These are phyloP conservation scores for Euplexia lucipara DNA, from an alignment of 2,888 invertebrate genomes.

Conservation along the genomic window DNA sequence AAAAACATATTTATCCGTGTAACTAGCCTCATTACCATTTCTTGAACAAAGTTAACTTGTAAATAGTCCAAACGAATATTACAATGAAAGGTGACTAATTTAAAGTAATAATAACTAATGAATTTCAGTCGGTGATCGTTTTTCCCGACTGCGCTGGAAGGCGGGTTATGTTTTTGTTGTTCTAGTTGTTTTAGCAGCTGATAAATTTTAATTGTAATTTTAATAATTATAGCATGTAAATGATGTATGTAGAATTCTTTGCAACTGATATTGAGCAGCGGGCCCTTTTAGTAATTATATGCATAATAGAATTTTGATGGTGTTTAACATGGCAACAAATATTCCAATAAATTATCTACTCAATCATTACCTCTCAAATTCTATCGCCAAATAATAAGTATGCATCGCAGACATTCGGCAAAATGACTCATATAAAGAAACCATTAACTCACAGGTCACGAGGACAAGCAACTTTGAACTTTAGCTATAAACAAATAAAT, in stretches of 20 bases:
- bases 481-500: slow-evolving; percentile 40
- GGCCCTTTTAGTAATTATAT: background rate
- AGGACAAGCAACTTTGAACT: slow-evolving; percentile 55
- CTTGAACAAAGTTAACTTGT: slow-evolving; percentile 9
- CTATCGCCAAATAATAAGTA: slow-evolving; percentile 26
- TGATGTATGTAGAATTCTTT: too few relatives aligned
- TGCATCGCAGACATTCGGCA: slow-evolving; percentile 49
- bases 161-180: too few relatives aligned
- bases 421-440: slow-evolving; percentile 50
- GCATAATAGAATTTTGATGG: background rate
- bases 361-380: slow-evolving; percentile 50
- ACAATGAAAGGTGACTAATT: slow-evolving; percentile 7
- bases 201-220: too few relatives aligned
- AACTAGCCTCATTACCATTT: slow-evolving; percentile 25
- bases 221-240: too few relatives aligned
- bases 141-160: too few relatives aligned
- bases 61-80: background rate
- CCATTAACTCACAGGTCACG: slow-evolving; percentile 32
- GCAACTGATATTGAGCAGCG: background rate
- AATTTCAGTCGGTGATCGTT: too few relatives aligned
- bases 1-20: background rate
- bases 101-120: too few relatives aligned
- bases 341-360: slow-evolving; percentile 33
- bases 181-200: too few relatives aligned
- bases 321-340: slow-evolving; percentile 9